Evolutionary conservation across 2,113 vertebrate genomes (phyloP).

Genomic region (Pelvicachromis taeniatus): DNA sequence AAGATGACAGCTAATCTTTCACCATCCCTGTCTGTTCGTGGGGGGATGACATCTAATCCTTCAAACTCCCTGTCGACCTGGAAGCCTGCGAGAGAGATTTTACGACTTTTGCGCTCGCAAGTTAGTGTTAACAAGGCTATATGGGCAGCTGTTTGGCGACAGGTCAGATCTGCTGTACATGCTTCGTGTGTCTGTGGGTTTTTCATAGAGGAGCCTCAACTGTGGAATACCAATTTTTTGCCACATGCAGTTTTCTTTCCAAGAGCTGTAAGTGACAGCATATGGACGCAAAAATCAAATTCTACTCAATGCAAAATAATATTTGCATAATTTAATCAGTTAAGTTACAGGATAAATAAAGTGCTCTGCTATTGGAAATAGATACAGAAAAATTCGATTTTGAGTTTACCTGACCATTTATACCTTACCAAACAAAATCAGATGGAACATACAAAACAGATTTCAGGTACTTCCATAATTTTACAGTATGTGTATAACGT

Average conservation of each 20-base stretch:
- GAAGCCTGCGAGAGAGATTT: background rate
- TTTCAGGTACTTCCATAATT: background rate
- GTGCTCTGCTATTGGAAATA: background rate
- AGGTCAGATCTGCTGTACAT: background rate
- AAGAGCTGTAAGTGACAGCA: background rate
- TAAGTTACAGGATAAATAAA: background rate
- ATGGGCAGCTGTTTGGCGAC: background rate
- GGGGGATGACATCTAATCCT: slow-evolving; percentile 14
- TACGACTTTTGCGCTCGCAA: background rate
- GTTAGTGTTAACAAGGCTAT: background rate
- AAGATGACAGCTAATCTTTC: slow-evolving; percentile 42
- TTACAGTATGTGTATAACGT: background rate
- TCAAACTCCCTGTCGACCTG: background rate
- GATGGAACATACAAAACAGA: background rate
- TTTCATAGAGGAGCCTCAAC: background rate
- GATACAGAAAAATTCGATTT: background rate
- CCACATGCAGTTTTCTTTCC: background rate
- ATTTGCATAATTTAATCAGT: background rate
- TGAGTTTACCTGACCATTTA: background rate
- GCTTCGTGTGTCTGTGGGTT: background rate
- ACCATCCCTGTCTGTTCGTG: background rate
- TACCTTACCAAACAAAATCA: background rate
- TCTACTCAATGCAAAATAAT: background rate
- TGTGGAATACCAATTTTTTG: background rate
- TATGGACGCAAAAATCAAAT: background rate